These are phyloP conservation scores for Caenorhabditis sp. DNA, from an alignment of 2,888 invertebrate genomes.

Conservation along the genomic window DNA sequence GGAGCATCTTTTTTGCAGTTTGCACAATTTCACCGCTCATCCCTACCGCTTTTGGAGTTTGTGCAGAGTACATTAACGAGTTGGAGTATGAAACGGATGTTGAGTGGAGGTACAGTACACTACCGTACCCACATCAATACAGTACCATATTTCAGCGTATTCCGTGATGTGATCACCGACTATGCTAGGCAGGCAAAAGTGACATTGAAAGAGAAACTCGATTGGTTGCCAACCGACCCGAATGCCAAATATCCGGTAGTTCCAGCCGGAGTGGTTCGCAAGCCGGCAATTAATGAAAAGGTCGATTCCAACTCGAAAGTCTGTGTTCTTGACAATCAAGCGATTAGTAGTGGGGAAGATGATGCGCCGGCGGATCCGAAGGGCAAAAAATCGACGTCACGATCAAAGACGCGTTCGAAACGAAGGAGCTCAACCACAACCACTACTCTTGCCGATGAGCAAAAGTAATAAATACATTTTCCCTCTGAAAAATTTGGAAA, in stretches of 20 bases:
- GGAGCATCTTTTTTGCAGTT: constrained; percentile 25
- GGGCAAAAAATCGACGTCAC: not conserved
- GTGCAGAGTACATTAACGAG: constrained; percentile 19
- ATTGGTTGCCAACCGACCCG: constrained; percentile 12
- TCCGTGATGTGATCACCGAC: constrained; percentile 31
- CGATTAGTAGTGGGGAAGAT: not conserved
- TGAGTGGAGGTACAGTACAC: constrained; percentile 14
- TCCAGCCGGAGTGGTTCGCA: not conserved
- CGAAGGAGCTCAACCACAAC: not conserved
- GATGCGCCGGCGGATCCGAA: not conserved
- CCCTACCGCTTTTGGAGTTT: constrained; percentile 7
- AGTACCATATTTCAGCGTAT: constrained; percentile 12
- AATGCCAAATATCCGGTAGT: not conserved
- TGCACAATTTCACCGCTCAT: constrained; percentile 2
- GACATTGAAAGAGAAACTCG: constrained; percentile 28
- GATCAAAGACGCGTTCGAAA: not conserved
- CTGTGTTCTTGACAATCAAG: not conserved
- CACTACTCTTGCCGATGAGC: not conserved
- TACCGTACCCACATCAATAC: not conserved
- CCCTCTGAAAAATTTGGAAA: not conserved
- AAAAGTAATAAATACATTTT: not conserved
- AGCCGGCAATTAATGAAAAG: not conserved
- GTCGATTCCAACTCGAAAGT: not conserved
- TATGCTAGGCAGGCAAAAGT: constrained; percentile 16
- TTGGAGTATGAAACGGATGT: constrained; percentile 21